Base-by-base conservation (phyloP, 1,140 invertebrate genomes). In the Ceratina japonica region DNA sequence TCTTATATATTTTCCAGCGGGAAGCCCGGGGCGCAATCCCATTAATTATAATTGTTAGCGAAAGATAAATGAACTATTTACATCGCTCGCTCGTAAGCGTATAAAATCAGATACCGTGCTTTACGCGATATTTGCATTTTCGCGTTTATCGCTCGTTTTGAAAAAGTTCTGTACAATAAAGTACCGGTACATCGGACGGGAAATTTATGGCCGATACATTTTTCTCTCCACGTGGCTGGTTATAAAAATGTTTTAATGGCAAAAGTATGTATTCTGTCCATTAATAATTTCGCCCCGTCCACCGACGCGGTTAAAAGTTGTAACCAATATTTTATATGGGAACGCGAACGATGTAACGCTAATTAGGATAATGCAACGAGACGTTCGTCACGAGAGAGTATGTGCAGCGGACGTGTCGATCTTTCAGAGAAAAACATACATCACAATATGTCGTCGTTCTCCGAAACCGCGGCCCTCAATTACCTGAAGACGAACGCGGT, bases 381-480 rank as follows among this genome's bases (percentile, higher is more conserved):
- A 15, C 54, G n/a, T 18, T 44, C 44, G 3, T 13, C 3, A 71
- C 12, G 1, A 24, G 10, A 44, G 7, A n/a, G 22, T 8, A 31
- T 24, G 13, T 1, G 1, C 27, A 31, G n/a, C 27, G 27, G 4
- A 1, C 3, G 16, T 44, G 37, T 82, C 68, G 70, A 73, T 74
- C 77, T 88, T 89, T 63, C 91, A 96, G 96, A 95, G 72, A 95
- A 96, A 86, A 96, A 97, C 89, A 93, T 96, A 78, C 94, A 96
- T 91, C 95, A 95, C 90, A 95, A 97, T 87, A 97, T 97, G 97
- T 97, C 96, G 22, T 97, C 96, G 4, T 97, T 97, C 92, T 96
- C 96, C 78, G 97, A 97, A 91, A 96, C 94, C 22, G 94, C 95
- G 18, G 96, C 96, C 12, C 91, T 97, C 51, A 95, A 95, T 77